Evolutionary conservation across 1,140 invertebrate genomes (phyloP).

Genomic region (Magallana gigas): DNA sequence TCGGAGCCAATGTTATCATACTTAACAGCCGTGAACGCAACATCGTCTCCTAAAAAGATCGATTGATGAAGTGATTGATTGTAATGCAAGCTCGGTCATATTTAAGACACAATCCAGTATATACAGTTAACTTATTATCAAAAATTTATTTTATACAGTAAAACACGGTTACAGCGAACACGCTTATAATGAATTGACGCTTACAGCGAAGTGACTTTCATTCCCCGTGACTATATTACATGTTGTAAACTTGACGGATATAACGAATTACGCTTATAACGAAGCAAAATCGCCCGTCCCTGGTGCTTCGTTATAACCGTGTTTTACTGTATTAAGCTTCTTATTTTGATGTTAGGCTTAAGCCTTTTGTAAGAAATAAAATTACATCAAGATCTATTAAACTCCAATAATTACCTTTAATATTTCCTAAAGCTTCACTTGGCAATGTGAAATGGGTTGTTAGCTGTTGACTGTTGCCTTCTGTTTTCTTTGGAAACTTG

Average conservation of each 20-base stretch:
- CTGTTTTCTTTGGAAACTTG: neutral
- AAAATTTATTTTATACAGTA: neutral
- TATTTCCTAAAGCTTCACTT: neutral
- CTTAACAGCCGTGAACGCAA: constrained; percentile 9
- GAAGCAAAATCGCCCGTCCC: too few relatives aligned
- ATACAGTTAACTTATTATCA: neutral
- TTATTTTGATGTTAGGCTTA: neutral
- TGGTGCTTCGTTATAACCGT: too few relatives aligned
- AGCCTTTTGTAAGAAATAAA: too few relatives aligned
- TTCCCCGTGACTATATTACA: too few relatives aligned
- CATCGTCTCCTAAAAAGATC: neutral
- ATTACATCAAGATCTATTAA: too few relatives aligned
- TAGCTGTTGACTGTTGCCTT: neutral
- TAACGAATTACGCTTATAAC: too few relatives aligned
- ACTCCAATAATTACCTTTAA: neutral
- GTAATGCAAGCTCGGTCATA: neutral
- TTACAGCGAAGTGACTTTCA: too few relatives aligned
- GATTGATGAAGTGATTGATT: neutral
- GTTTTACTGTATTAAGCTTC: too few relatives aligned
- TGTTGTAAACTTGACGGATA: too few relatives aligned
- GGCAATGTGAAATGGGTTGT: neutral
- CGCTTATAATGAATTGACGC: too few relatives aligned
- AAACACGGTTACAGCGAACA: too few relatives aligned
- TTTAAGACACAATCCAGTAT: neutral
- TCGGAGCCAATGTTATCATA: neutral